Evolutionary conservation across 23 tunicate genomes (phyloP).

Genomic region (Ciona savignyi): DNA sequence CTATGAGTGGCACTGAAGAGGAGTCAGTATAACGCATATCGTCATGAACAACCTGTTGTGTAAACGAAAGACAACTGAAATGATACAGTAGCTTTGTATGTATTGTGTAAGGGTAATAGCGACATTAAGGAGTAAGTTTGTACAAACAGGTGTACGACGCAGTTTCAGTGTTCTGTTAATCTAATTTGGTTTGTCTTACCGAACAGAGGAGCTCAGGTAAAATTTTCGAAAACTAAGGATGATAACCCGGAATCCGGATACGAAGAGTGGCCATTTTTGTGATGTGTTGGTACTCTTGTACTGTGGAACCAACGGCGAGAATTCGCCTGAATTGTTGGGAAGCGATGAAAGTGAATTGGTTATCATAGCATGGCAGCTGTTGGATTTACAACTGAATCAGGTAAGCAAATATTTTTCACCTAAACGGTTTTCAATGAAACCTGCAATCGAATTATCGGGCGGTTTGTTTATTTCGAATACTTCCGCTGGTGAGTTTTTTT

Average conservation of each 20-base stretch:
- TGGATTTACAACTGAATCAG: constrained; percentile 61
- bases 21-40: background rate
- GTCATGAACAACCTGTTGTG: background rate
- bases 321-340: constrained; percentile 62
- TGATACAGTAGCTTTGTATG: background rate
- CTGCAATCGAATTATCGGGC: background rate
- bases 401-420: too few species aligned
- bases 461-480: background rate
- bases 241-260: background rate
- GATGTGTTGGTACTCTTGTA: constrained; percentile 57
- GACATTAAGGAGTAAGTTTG: too few species aligned
- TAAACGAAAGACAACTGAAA: background rate
- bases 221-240: too few species aligned
- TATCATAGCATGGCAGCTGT: constrained; percentile 80
- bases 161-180: too few species aligned
- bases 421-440: too few species aligned
- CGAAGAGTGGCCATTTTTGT: constrained; percentile 39
- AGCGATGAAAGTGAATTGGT: constrained; percentile 90
- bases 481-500: too few species aligned
- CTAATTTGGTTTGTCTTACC: too few species aligned
- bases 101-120: too few species aligned
- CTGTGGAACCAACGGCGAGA: constrained; percentile 76
- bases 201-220: too few species aligned
- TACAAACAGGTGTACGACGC: too few species aligned
- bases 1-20: background rate